Evolutionary conservation across 1,140 invertebrate genomes (phyloP).

Genomic region (Drosophila pruinosa): DNA sequence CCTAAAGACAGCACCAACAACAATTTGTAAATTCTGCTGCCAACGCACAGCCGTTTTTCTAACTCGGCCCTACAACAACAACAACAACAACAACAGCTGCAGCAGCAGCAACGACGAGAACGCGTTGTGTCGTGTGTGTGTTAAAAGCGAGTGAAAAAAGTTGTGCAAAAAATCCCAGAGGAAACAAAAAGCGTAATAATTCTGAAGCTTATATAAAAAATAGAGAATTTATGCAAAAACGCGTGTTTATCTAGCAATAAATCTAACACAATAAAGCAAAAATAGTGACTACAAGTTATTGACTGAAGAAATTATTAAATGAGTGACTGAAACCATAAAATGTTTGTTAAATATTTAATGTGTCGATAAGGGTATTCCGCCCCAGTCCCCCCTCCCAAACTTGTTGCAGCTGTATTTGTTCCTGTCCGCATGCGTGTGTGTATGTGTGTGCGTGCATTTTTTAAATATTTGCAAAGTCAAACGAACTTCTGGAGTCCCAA

Average conservation of each 20-base stretch:
- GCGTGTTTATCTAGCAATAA: conserved; percentile 36
- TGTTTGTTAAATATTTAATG: conserved; percentile 7
- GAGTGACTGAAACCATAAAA: conserved; percentile 24
- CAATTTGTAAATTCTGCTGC: conserved; percentile 62
- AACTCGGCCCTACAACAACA: conserved; percentile 57
- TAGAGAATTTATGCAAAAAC: conserved; percentile 13
- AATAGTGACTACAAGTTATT: conserved; percentile 27
- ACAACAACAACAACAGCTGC: conserved; percentile 21
- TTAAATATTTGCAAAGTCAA: conserved; percentile 61
- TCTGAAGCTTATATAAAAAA: conserved; percentile 23
- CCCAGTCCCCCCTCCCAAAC: neutral
- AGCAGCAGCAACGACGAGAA: conserved; percentile 24
- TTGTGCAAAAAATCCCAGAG: conserved; percentile 50
- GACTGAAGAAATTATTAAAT: conserved; percentile 11
- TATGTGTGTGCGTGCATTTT: conserved; percentile 58
- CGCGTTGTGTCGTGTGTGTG: conserved; percentile 39
- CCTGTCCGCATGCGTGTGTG: conserved; percentile 16
- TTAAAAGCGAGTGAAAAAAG: conserved; percentile 25
- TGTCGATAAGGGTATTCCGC: neutral
- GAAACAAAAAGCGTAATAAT: conserved; percentile 40
- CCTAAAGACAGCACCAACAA: conserved; percentile 49
- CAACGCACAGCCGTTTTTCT: conserved; percentile 45
- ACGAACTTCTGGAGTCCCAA: neutral
- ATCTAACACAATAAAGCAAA: conserved; percentile 8
- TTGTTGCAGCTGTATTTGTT: conserved; percentile 37